phyloP scores from a whole-genome alignment of 2,797 vertebrate species.

The Presbytis comata region DNA sequence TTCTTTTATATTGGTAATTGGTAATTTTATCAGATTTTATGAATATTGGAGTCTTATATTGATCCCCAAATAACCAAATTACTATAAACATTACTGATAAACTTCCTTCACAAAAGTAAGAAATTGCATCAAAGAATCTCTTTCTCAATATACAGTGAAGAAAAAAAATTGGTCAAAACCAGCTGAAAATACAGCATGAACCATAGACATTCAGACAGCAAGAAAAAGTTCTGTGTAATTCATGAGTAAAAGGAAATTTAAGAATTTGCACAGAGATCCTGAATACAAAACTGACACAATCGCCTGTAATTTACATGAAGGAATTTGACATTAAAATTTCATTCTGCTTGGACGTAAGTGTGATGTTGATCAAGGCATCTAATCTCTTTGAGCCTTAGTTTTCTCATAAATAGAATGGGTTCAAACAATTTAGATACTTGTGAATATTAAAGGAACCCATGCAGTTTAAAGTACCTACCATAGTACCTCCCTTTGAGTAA shows the following conservation, averaged over 20 bases:
- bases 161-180: not conserved
- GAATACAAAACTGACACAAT: not conserved
- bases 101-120: not conserved
- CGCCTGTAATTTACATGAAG: not conserved
- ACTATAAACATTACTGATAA: not conserved
- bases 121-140: not conserved
- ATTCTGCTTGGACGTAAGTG: not conserved
- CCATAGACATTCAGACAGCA: not conserved
- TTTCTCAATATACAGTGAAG: not conserved
- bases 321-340: not conserved
- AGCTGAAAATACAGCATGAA: not conserved
- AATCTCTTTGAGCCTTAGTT: not conserved
- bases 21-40: not conserved
- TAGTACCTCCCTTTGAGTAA: not conserved
- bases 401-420: not conserved
- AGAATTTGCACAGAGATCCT: not conserved
- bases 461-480: not conserved
- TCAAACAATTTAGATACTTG: not conserved
- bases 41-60: not conserved
- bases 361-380: not conserved
- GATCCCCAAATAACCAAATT: not conserved
- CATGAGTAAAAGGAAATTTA: not conserved
- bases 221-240: not conserved
- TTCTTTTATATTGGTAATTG: not conserved
- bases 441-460: not conserved